A percentile compares a stretch with the other conserved stretches of the same genome.
These are phyloP conservation scores for Triplophysa dalaica DNA, from an alignment of 2,113 vertebrate genomes.

Conservation along the genomic window DNA sequence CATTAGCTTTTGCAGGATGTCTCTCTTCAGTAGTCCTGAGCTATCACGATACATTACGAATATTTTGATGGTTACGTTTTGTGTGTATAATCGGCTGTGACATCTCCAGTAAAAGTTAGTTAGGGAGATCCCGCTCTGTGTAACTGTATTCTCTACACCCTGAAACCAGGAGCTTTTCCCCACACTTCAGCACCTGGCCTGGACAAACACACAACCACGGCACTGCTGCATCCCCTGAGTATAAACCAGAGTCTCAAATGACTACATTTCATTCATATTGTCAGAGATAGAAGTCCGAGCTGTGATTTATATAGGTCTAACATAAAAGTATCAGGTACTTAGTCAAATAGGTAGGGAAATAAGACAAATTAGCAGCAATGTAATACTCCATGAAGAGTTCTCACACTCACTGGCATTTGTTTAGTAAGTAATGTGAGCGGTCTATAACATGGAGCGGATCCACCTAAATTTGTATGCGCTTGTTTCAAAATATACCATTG, in stretches of 20 bases:
- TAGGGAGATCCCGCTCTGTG: conserved; percentile 63
- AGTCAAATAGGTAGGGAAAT: conserved; percentile 65
- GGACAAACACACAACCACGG: conserved; percentile 63
- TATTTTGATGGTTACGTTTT: neutral
- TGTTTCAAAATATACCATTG: conserved; percentile 34
- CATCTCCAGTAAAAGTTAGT: conserved; percentile 68
- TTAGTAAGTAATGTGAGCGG: conserved; percentile 42
- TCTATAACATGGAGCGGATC: conserved; percentile 26
- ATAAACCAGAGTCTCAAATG: conserved; percentile 64
- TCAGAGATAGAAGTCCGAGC: conserved; percentile 66
- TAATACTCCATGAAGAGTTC: conserved; percentile 44
- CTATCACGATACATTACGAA: neutral
- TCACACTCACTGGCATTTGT: conserved; percentile 21
- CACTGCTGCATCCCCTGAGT: conserved; percentile 64
- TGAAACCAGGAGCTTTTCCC: conserved; percentile 72
- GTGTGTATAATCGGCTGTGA: conserved; percentile 68
- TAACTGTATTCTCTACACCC: conserved; percentile 66
- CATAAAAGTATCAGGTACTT: conserved; percentile 67
- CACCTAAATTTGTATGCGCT: conserved; percentile 41
- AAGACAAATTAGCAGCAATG: conserved; percentile 66
- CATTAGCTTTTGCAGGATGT: neutral
- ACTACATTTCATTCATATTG: conserved; percentile 76
- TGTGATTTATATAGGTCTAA: conserved; percentile 67
- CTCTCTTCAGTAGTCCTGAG: neutral
- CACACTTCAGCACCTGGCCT: conserved; percentile 67